Evolutionary conservation across 2,113 vertebrate genomes (phyloP).

Genomic region (Ameiurus melas): DNA sequence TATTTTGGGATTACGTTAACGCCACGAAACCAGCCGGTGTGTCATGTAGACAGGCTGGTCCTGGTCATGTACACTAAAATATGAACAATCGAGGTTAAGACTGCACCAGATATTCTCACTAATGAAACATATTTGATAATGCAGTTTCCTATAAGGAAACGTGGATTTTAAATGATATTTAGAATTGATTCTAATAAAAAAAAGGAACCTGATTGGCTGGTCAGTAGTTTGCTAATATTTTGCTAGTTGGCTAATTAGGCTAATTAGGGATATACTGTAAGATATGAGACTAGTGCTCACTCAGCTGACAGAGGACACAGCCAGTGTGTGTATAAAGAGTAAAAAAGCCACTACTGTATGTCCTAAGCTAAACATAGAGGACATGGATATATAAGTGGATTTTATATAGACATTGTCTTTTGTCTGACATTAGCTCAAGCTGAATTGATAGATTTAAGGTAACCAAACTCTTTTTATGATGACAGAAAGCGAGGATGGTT

Average conservation of each 20-base stretch:
- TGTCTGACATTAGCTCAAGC: too few species aligned
- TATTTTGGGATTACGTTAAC: conserved; percentile 32
- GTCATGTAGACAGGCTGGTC: conserved; percentile 40
- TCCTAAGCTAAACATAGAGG: background rate
- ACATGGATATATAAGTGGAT: too few species aligned
- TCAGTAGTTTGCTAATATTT: background rate
- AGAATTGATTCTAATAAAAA: background rate
- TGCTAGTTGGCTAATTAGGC: background rate
- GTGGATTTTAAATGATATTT: background rate
- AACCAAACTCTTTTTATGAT: too few species aligned
- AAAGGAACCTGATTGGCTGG: background rate
- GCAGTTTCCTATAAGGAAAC: background rate
- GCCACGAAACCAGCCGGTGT: conserved; percentile 42
- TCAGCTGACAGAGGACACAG: background rate
- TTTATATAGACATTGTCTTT: too few species aligned
- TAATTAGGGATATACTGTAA: background rate
- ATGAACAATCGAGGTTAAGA: background rate
- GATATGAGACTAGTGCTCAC: background rate
- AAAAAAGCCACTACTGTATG: background rate
- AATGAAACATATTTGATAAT: background rate
- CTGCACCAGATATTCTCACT: background rate
- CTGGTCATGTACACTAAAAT: background rate
- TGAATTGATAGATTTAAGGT: too few species aligned
- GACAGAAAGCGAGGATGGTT: too few species aligned
- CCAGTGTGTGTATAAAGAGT: background rate